Evolutionary conservation across 2,797 vertebrate genomes (phyloP).

Genomic region (Gouania willdenowi): DNA sequence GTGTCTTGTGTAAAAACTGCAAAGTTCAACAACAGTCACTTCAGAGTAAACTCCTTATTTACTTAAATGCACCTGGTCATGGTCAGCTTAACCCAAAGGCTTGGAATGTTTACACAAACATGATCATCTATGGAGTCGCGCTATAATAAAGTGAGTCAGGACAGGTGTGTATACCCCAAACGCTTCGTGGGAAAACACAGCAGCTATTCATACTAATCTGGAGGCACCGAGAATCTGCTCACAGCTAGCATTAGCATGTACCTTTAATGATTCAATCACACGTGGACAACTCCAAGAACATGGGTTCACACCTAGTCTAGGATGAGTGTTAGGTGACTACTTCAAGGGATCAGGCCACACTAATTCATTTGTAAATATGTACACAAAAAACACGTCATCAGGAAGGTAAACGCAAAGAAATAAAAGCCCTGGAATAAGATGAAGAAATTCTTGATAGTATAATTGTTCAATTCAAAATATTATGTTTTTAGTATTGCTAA

Average conservation of each 20-base stretch:
- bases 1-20: too few relatives aligned
- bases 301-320: too few relatives aligned
- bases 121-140: conserved; percentile 11
- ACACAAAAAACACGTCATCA: too few relatives aligned
- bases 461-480: too few relatives aligned
- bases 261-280: not conserved
- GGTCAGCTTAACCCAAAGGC: conserved; percentile 4
- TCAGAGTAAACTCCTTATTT: conserved; percentile 25
- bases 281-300: too few relatives aligned
- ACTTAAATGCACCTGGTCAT: conserved; percentile 34
- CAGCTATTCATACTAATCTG: not conserved
- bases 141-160: not conserved
- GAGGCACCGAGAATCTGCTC: not conserved
- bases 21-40: too few relatives aligned
- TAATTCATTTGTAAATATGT: not conserved
- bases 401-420: too few relatives aligned
- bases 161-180: not conserved
- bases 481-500: too few relatives aligned
- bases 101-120: conserved; percentile 36
- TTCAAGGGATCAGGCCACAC: not conserved
- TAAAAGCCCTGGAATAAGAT: too few relatives aligned
- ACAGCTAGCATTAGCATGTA: too few relatives aligned
- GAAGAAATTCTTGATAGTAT: too few relatives aligned
- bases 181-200: not conserved
- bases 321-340: too few relatives aligned